Percentiles rank a stretch among this genome's conserved stretches.
phyloP scores from a whole-genome alignment of 2,113 vertebrate genomes.

The Callocephalon fimbriatum region DNA sequence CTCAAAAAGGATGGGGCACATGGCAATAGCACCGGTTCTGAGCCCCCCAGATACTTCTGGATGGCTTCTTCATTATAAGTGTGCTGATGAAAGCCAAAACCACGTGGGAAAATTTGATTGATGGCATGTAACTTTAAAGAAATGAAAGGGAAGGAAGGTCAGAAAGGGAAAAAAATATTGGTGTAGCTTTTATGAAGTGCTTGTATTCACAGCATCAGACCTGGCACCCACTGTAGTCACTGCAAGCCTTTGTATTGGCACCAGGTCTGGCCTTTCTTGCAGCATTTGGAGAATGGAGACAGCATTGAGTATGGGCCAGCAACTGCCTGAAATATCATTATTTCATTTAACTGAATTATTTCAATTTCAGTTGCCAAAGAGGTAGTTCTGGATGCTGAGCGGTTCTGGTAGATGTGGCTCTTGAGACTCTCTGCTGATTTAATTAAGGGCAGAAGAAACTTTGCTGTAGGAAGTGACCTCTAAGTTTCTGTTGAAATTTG shows the following conservation, averaged over 20 bases:
- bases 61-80: background rate
- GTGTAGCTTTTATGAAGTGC: background rate
- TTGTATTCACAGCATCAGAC: background rate
- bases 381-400: background rate
- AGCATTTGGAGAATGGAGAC: background rate
- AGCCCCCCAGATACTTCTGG: background rate
- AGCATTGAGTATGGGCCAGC: background rate
- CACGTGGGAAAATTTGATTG: background rate
- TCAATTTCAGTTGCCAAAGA: background rate
- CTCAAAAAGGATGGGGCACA: background rate
- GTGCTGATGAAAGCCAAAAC: background rate
- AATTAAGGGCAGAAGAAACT: background rate
- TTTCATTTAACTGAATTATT: background rate
- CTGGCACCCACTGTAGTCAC: rapidly evolving
- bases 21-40: rapidly evolving
- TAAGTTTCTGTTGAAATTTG: background rate
- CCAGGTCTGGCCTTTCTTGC: background rate
- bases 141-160: background rate
- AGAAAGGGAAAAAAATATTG: background rate
- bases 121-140: background rate
- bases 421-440: background rate
- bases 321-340: background rate
- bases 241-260: background rate
- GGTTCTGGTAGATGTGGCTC: background rate
- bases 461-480: background rate